Conservation (phyloP, 2,888 invertebrate species). For the Aphidius colemani region DNA sequence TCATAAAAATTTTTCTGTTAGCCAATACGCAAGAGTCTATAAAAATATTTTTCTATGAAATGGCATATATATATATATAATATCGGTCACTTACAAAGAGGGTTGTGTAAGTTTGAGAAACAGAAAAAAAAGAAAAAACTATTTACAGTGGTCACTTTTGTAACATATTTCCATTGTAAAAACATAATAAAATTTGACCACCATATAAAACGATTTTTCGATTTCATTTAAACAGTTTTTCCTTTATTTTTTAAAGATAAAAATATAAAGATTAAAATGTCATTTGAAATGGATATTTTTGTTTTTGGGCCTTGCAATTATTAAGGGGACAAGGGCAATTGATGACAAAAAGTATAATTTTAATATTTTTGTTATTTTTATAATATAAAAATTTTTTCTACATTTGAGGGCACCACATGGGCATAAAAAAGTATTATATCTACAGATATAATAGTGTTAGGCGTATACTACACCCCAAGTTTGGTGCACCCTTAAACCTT, state of each 20-base stretch:
- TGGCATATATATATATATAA: too few relatives aligned
- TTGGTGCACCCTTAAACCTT: conserved; percentile 27
- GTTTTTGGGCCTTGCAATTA: conserved; percentile 5
- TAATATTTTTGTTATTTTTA: conserved; percentile 36
- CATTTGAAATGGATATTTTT: conserved; percentile 16
- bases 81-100: too few relatives aligned
- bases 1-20: too few relatives aligned
- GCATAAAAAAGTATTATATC: conserved; percentile 35
- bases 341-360: conserved; percentile 40
- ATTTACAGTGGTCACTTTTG: too few relatives aligned
- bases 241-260: background rate
- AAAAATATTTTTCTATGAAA: too few relatives aligned
- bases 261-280: background rate
- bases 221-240: too few relatives aligned
- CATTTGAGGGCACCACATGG: conserved; percentile 57
- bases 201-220: too few relatives aligned
- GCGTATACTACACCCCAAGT: conserved; percentile 20
- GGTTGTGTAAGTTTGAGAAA: too few relatives aligned
- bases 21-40: too few relatives aligned
- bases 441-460: conserved; percentile 31
- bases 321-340: conserved; percentile 23
- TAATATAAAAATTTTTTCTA: conserved; percentile 46
- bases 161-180: too few relatives aligned
- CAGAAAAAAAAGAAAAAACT: too few relatives aligned
- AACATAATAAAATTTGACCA: too few relatives aligned